A percentile compares a stretch with the other conserved stretches of the same genome.
phyloP scores from a whole-genome alignment of 2,888 invertebrate species.

The Lottia scabra region DNA sequence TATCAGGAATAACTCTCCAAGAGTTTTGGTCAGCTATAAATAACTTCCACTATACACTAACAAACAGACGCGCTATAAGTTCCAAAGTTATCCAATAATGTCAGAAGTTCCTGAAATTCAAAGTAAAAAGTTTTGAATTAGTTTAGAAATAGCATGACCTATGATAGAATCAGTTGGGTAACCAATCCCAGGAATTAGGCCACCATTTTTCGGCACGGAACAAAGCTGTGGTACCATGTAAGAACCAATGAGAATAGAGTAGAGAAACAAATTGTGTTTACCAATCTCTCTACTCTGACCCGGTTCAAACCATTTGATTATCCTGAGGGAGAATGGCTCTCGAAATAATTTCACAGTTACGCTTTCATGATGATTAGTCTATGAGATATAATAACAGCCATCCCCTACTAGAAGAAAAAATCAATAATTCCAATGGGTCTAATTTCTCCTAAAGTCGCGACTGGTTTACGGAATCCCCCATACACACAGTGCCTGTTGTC shows the following conservation, averaged over 20 bases:
- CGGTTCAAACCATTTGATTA: neutral
- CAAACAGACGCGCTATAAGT: too few relatives aligned
- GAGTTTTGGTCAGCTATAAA: too few relatives aligned
- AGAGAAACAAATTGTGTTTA: neutral
- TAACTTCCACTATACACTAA: too few relatives aligned
- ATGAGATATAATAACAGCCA: neutral
- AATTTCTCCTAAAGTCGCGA: too few relatives aligned
- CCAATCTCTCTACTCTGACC: neutral
- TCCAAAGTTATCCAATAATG: too few relatives aligned
- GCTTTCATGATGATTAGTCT: neutral
- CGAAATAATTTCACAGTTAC: neutral
- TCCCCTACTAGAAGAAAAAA: neutral
- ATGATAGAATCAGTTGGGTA: too few relatives aligned
- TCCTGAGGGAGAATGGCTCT: neutral
- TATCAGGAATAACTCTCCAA: too few relatives aligned
- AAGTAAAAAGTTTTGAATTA: too few relatives aligned
- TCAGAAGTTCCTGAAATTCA: too few relatives aligned
- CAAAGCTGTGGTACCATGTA: slow-evolving; percentile 1
- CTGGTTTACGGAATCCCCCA: too few relatives aligned
- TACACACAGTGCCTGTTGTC: neutral
- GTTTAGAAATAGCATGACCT: too few relatives aligned
- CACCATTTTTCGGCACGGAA: slow-evolving; percentile 4
- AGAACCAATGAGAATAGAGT: neutral
- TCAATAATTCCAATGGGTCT: too few relatives aligned
- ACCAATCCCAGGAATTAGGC: neutral